Percentiles rank a stretch among this genome's conserved stretches.
These are phyloP conservation scores for Heliconius charithonia DNA, from an alignment of 2,888 invertebrate genomes.

Conservation along the genomic window DNA sequence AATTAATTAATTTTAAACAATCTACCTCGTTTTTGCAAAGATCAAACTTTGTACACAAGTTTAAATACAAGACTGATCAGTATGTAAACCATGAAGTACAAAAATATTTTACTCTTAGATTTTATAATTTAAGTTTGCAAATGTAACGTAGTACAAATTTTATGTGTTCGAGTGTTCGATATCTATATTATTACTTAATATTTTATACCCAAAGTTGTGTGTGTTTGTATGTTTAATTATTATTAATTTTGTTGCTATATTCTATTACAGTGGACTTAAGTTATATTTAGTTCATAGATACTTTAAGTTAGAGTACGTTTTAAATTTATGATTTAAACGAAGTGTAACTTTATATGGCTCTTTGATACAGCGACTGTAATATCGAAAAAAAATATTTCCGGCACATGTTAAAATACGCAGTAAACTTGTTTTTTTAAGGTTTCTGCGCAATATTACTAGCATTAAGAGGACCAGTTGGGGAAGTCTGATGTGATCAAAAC, in stretches of 20 bases:
- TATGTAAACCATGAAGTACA: constrained; percentile 77
- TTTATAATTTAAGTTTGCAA: constrained; percentile 69
- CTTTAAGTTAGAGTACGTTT: constrained; percentile 59
- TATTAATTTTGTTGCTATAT: constrained; percentile 79
- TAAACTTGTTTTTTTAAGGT: constrained; percentile 46
- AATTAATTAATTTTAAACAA: constrained; percentile 45
- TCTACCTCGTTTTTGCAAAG: constrained; percentile 66
- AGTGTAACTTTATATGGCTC: constrained; percentile 26
- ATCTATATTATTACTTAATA: constrained; percentile 73
- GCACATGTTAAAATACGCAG: constrained; percentile 15
- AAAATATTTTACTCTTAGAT: constrained; percentile 68
- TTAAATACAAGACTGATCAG: constrained; percentile 76
- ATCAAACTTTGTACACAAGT: constrained; percentile 54
- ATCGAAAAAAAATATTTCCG: constrained; percentile 26
- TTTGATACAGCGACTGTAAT: neutral
- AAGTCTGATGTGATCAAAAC: constrained; percentile 15
- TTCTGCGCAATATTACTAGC: constrained; percentile 28
- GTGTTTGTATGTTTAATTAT: constrained; percentile 76
- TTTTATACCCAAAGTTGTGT: constrained; percentile 81
- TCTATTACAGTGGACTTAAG: constrained; percentile 71
- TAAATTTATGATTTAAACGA: constrained; percentile 57
- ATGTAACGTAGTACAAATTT: constrained; percentile 79
- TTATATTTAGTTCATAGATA: constrained; percentile 57
- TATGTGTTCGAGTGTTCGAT: constrained; percentile 81
- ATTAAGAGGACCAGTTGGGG: constrained; percentile 23